phyloP scores from a whole-genome alignment of 1,140 invertebrate species.

The Belonocnema kinseyi region DNA sequence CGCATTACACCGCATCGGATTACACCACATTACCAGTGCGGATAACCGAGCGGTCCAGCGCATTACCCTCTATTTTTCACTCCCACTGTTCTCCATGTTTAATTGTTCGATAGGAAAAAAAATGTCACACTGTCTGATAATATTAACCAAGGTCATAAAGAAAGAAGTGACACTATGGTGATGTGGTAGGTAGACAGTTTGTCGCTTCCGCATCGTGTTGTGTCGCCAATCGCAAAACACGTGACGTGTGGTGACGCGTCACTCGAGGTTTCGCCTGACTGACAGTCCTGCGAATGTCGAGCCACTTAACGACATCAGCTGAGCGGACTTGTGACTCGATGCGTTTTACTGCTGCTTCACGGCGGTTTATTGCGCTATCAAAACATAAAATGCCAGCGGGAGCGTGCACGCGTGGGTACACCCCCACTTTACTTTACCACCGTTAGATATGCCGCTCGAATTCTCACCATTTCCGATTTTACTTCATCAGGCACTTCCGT shows the following conservation, averaged over 20 bases:
- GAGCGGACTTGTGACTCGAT: slow-evolving; percentile 75
- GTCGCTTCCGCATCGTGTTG: slow-evolving; percentile 34
- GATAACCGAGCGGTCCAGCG: too few species aligned
- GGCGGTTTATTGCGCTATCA: slow-evolving; percentile 76
- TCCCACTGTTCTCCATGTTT: too few species aligned
- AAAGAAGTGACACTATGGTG: slow-evolving; percentile 6
- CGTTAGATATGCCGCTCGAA: slow-evolving; percentile 48
- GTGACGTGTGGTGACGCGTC: slow-evolving; percentile 31
- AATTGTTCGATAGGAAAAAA: neutral
- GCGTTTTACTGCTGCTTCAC: slow-evolving; percentile 76
- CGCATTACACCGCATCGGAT: too few species aligned
- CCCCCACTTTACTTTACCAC: slow-evolving; percentile 66
- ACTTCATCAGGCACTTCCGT: neutral
- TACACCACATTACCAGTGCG: too few species aligned
- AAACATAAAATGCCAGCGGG: slow-evolving; percentile 74
- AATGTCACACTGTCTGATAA: slow-evolving; percentile 25
- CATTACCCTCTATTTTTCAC: too few species aligned
- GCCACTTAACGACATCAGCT: slow-evolving; percentile 70
- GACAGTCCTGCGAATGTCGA: slow-evolving; percentile 59
- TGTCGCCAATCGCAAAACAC: slow-evolving; percentile 40
- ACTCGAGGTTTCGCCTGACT: slow-evolving; percentile 47
- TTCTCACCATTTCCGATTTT: slow-evolving; percentile 42
- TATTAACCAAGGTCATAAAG: slow-evolving; percentile 31
- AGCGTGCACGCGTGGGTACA: slow-evolving; percentile 69
- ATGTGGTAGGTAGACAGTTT: slow-evolving; percentile 15